Conservation (phyloP, 2,113 vertebrate species). For the Zapornia atra region DNA sequence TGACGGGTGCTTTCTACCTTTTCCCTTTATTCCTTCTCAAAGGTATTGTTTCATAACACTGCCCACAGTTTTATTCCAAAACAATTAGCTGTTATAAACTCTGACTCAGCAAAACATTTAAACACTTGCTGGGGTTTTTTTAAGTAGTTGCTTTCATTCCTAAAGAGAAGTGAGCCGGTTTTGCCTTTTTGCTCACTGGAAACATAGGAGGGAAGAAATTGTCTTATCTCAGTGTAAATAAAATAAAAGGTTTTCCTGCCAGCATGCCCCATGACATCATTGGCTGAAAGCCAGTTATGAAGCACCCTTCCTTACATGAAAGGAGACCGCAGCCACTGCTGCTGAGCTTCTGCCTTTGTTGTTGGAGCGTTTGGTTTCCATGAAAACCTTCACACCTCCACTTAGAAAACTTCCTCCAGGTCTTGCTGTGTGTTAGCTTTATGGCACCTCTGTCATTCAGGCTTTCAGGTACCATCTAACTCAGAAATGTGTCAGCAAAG, state of each 20-base stretch:
- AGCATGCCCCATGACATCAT: not conserved
- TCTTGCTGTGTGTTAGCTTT: not conserved
- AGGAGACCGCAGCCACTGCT: not conserved
- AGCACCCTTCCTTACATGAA: not conserved
- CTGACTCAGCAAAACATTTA: not conserved
- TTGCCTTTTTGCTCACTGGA: not conserved
- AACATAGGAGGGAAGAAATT: not conserved
- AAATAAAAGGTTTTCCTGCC: not conserved
- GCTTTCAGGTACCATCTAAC: not conserved
- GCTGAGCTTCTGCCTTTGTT: not conserved
- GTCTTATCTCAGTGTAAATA: not conserved
- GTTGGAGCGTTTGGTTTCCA: not conserved
- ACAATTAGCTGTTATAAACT: not conserved
- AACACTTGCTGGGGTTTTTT: not conserved
- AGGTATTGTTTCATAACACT: not conserved
- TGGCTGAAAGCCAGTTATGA: not conserved
- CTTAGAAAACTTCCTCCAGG: not conserved
- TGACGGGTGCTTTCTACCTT: not conserved
- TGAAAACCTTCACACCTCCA: not conserved
- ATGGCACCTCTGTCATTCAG: not conserved
- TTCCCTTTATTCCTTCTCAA: not conserved
- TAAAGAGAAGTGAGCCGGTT: not conserved
- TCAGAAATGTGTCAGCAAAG: not conserved
- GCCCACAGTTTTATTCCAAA: not conserved
- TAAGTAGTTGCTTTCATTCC: not conserved